Percentiles rank a stretch among this genome's conserved stretches.
These are phyloP conservation scores for Lacanobia oleracea DNA, from an alignment of 2,888 invertebrate species.

Conservation along the genomic window DNA sequence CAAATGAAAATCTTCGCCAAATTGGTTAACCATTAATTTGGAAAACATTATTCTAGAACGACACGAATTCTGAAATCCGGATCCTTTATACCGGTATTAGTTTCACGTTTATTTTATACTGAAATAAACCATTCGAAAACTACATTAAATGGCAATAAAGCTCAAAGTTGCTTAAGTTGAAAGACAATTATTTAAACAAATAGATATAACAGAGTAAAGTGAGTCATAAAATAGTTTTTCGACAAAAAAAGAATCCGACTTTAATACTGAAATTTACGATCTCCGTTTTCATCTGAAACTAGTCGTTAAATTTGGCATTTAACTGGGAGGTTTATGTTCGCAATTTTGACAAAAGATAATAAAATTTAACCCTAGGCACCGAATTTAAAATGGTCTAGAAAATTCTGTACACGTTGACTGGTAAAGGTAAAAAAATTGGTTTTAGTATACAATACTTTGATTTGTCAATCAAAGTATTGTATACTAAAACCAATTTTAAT, in stretches of 20 bases:
- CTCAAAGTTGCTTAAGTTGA: background rate
- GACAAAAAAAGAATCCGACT: slow-evolving; percentile 34
- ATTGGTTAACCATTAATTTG: slow-evolving; percentile 85
- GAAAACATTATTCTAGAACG: slow-evolving; percentile 67
- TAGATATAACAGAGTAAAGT: slow-evolving; percentile 23
- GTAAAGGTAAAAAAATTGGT: too few species aligned
- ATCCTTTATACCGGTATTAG: slow-evolving; percentile 12
- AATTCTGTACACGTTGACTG: slow-evolving; percentile 13
- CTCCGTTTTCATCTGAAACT: slow-evolving; percentile 53
- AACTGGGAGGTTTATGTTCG: slow-evolving; percentile 45
- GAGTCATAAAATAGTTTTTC: slow-evolving; percentile 28
- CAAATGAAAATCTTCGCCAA: slow-evolving; percentile 86
- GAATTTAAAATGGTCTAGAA: slow-evolving; percentile 27
- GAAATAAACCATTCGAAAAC: background rate
- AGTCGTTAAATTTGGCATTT: slow-evolving; percentile 55
- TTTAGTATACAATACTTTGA: too few species aligned
- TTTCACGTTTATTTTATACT: slow-evolving; percentile 24
- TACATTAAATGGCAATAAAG: background rate
- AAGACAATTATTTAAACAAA: slow-evolving; percentile 2
- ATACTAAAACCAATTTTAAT: background rate
- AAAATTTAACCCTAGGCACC: slow-evolving; percentile 43
- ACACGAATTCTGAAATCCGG: slow-evolving; percentile 44
- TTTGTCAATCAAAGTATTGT: too few species aligned
- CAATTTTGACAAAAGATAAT: slow-evolving; percentile 52
- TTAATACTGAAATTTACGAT: slow-evolving; percentile 54